Conservation (phyloP, 1,140 invertebrate species). For the Euura lappo region DNA sequence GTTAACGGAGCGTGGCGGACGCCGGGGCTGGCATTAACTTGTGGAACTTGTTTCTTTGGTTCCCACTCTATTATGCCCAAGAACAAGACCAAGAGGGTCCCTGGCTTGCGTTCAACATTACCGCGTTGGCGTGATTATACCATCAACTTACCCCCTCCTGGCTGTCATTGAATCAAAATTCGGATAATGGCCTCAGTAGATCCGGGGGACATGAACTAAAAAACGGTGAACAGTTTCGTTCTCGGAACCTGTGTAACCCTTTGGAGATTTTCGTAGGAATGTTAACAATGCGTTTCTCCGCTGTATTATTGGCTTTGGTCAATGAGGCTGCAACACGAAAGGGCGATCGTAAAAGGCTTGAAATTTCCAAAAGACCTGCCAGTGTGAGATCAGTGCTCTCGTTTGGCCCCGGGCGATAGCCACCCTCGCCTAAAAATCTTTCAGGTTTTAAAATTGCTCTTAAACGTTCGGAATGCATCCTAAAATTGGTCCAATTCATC, state of each 20-base stretch:
- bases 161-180: not conserved
- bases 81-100: not conserved
- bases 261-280: too few relatives aligned
- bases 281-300: too few relatives aligned
- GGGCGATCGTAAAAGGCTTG: not conserved
- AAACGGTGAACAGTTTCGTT: too few relatives aligned
- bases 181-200: too few relatives aligned
- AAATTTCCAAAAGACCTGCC: not conserved
- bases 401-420: not conserved
- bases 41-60: not conserved
- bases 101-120: not conserved
- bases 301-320: too few relatives aligned
- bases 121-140: not conserved
- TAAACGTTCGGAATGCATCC: not conserved
- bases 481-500: not conserved
- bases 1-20: conserved; percentile 3
- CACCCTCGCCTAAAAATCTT: not conserved
- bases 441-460: conserved; percentile 3
- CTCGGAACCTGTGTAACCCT: too few relatives aligned
- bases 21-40: not conserved
- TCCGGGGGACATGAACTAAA: too few relatives aligned
- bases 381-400: not conserved
- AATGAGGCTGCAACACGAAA: not conserved
- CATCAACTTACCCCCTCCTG: not conserved
- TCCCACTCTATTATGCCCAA: not conserved